Evolutionary conservation across 2,113 vertebrate genomes (phyloP), one percentile per base, ranked within the genome.

Genomic region (Corynorhinus townsendii): DNA sequence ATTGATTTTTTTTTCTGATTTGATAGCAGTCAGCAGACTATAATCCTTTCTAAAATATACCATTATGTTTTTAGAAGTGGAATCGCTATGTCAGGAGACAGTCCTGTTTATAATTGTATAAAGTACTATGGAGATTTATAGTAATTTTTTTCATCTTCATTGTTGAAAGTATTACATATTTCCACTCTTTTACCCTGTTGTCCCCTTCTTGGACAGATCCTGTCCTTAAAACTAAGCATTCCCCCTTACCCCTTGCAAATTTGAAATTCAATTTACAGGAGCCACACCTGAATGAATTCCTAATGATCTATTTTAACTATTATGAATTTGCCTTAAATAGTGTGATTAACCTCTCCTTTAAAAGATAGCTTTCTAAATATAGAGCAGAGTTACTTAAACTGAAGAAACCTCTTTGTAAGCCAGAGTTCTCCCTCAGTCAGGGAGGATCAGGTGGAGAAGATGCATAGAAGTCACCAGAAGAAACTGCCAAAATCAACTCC

Each of bases 251-350:
- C 52, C 49, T 92, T 95, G 79, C 38, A 96, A 96, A 95, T 95
- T 91, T 94, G 40, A 73, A 94, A 96, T 91, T 95, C 89, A 97
- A 84, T 95, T 96, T 96, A 90, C 16, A 95, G 79, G 71, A 95
- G 69, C 81, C 86, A 96, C 95, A 97, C 89, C 92, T 96, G 92
- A 96, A 83, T 89, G 90, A 94, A 94, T 96, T 97, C 94, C 83
- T 97, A 97, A 97, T 96, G 79, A 95, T 75, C 97, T 97, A 96
- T 91, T 96, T 97, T 96, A 97, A 96, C 97, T 94, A 96, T 84
- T 97, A 88, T 96, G 96, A 95, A 94, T 97, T 96, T 97, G 86
- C 91, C 89, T 95, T 96, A 96, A 97, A 86, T 95, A 91, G 86
- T 89, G 86, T 97, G 94, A 96, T 97, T 97, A 97, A 96, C 95